Evolutionary conservation across 2,888 invertebrate species (phyloP).

Genomic region (Antitype chi): DNA sequence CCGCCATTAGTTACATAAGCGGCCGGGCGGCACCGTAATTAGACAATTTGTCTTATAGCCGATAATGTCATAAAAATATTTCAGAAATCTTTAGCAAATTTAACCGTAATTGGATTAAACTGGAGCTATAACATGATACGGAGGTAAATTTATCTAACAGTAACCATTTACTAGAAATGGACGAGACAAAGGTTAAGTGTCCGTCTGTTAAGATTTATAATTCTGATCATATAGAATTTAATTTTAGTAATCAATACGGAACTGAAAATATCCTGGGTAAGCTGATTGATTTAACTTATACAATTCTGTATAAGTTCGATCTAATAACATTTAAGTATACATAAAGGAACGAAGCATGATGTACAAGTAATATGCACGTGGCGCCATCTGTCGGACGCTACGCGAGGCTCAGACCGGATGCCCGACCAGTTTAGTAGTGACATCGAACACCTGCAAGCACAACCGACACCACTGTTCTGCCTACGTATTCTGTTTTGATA

Average conservation of each 20-base stretch:
- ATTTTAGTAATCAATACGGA: neutral
- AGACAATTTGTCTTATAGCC: slow-evolving; percentile 81
- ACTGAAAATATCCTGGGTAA: neutral
- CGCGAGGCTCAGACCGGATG: slow-evolving; percentile 83
- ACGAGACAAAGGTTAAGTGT: neutral
- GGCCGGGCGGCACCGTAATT: slow-evolving; percentile 79
- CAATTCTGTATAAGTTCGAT: slow-evolving; percentile 10
- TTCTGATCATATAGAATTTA: neutral
- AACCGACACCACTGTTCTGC: slow-evolving; percentile 72
- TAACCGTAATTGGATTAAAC: slow-evolving; percentile 33
- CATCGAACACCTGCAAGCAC: slow-evolving; percentile 86
- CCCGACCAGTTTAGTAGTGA: slow-evolving; percentile 88
- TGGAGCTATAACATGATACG: slow-evolving; percentile 6
- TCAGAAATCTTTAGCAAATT: slow-evolving; percentile 58
- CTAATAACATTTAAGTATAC: slow-evolving; percentile 39
- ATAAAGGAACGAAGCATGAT: slow-evolving; percentile 40
- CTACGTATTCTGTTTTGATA: slow-evolving; percentile 67
- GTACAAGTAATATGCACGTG: slow-evolving; percentile 70
- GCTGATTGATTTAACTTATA: slow-evolving; percentile 8
- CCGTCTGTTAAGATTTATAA: neutral
- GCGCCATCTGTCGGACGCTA: slow-evolving; percentile 85
- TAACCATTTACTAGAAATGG: neutral
- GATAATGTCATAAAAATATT: slow-evolving; percentile 75
- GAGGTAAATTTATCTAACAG: neutral
- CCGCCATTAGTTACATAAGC: slow-evolving; percentile 88